These are phyloP conservation scores for Meriones unguiculatus DNA, from an alignment of 2,113 vertebrate genomes.

Conservation along the genomic window DNA sequence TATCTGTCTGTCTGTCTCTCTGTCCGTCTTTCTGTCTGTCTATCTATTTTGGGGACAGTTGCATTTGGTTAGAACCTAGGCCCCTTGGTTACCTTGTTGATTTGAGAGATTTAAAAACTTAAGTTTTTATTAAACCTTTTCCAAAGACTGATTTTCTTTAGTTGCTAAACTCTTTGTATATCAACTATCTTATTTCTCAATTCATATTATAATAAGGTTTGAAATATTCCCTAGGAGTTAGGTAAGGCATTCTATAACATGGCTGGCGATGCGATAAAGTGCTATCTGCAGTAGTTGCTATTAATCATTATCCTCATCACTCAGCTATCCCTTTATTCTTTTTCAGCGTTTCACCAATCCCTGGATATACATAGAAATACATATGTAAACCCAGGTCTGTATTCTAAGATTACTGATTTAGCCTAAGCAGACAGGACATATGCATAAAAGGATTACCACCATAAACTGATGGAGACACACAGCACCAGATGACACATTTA, in stretches of 20 bases:
- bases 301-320: not conserved
- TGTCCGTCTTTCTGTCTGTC: too few relatives aligned
- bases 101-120: not conserved
- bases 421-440: not conserved
- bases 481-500: constrained; percentile 16
- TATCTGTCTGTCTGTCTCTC: not conserved
- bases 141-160: not conserved
- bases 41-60: not conserved
- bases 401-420: not conserved
- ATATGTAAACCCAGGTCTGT: not conserved
- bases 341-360: not conserved
- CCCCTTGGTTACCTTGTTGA: not conserved
- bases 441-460: not conserved
- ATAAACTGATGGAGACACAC: not conserved
- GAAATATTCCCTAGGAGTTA: not conserved
- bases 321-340: not conserved
- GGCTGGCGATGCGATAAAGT: not conserved
- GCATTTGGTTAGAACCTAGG: not conserved
- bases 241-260: not conserved
- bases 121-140: not conserved
- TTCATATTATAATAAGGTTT: not conserved
- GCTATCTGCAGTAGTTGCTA: not conserved
- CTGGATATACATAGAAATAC: not conserved
- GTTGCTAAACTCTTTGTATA: not conserved
- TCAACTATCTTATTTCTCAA: not conserved